Conservation (phyloP, 2,888 invertebrate species). For the Lumbricus terrestris region DNA sequence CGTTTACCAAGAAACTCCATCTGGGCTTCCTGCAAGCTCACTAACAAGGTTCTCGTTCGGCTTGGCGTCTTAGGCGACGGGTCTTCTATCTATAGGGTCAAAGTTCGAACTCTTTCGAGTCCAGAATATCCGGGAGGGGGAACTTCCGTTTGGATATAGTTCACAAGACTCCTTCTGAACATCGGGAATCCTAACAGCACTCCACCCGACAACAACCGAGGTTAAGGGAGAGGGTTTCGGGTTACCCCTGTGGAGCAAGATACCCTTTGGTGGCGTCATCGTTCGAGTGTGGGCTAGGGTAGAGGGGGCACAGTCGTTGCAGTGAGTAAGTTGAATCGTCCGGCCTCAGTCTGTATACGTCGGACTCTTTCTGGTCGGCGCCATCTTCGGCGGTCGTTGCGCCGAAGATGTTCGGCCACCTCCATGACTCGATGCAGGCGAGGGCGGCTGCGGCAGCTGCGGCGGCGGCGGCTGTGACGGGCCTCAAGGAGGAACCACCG, state of each 20-base stretch:
- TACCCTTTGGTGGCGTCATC: background rate
- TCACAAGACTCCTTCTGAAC: background rate
- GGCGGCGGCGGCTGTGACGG: conserved; percentile 23
- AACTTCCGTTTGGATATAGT: background rate
- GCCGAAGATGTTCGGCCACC: conserved; percentile 34
- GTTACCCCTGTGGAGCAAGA: too few relatives aligned
- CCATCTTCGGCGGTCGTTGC: background rate
- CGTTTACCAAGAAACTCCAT: background rate
- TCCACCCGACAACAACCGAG: background rate
- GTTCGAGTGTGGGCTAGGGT: background rate
- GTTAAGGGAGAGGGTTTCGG: too few relatives aligned
- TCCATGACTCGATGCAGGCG: conserved; percentile 35
- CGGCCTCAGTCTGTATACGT: conserved; percentile 15
- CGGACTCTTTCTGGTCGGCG: conserved; percentile 10
- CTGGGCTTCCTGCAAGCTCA: background rate
- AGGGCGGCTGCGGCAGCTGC: conserved; percentile 26
- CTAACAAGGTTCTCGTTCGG: background rate
- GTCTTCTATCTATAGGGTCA: background rate
- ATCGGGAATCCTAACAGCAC: background rate
- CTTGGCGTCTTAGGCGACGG: background rate
- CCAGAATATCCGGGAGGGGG: background rate
- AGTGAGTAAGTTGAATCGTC: background rate
- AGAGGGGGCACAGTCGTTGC: background rate
- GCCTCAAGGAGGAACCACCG: conserved; percentile 38
- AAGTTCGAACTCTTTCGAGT: too few relatives aligned